Evolutionary conservation across 1,140 invertebrate genomes (phyloP), one percentile per base, ranked within the genome.

Genomic region (Drosophila eugracilis): DNA sequence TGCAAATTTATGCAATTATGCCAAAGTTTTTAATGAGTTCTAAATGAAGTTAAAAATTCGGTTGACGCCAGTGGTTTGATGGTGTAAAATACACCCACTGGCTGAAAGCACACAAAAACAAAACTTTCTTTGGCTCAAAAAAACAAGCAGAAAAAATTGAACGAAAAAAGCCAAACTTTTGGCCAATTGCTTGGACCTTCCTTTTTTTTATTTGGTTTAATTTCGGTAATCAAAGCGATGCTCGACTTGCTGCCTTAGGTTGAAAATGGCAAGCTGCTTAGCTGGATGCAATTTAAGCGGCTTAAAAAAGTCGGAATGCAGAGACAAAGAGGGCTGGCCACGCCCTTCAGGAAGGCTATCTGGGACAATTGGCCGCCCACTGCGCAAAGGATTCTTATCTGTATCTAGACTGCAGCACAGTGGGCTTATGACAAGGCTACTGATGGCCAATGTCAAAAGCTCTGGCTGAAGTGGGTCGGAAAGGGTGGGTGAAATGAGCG

Each of bases 1-100:
- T 88, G 74, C 75, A 86, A 86, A 88, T 86, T 86, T 86, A 86
- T 86, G 81, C 81, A 86, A 86, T 86, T 86, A 86, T 86, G 81
- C 74, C 72, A 88, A 86, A 86, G 78, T 86, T 86, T 86, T 86
- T 86, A 86, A 86, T 86, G 83, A 86, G 83, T 86, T 86, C 75
- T 75, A 86, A 86, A 86, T 86, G 70, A 86, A 86, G 83, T 86
- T 86, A 88, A 88, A 63, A 88, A 86, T 88, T 86, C 74, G 59
- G 83, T 72, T 83, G 74, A 75, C 69, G 83, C 57, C 57, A 39
- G 78, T 57, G 83, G 74, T 83, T 81, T 75, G 83, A 69, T 67
- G 65, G 65, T 78, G 83, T 83, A 81, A 83, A 88, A 62, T 65
- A 88, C 70, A 72, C 78, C 83, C 69, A 36, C 57, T 48, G 22